Conservation (phyloP, 2,797 vertebrate species). For the Sebastes itinus region DNA sequence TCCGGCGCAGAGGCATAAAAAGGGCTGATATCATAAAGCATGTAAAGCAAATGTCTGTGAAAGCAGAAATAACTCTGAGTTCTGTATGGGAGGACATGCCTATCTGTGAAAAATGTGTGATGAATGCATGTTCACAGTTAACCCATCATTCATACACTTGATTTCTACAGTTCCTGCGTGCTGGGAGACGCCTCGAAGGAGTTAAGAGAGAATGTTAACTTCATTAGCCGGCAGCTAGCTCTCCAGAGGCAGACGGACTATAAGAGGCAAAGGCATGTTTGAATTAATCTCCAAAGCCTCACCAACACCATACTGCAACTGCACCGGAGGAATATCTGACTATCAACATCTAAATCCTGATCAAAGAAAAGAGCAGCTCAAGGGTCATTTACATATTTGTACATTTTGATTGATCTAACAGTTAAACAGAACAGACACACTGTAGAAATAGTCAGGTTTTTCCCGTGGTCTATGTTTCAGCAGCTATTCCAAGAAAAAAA, state of each 20-base stretch:
- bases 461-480: neutral
- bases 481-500: neutral
- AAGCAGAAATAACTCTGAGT: neutral
- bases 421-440: neutral
- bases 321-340: neutral
- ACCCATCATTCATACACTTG: neutral
- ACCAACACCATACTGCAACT: neutral
- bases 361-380: neutral
- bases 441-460: neutral
- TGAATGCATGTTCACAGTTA: conserved; percentile 13
- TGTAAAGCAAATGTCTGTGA: neutral
- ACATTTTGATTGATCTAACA: neutral
- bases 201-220: conserved; percentile 9
- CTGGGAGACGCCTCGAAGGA: conserved; percentile 2
- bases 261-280: neutral
- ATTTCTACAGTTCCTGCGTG: neutral
- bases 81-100: neutral
- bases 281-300: conserved; percentile 26
- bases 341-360: conserved; percentile 6
- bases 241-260: neutral
- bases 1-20: neutral
- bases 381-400: neutral
- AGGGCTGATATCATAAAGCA: neutral
- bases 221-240: conserved; percentile 19
- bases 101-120: neutral